Base-by-base conservation (phyloP, 2,888 invertebrate species). In the Megaustenia siamemsis region DNA sequence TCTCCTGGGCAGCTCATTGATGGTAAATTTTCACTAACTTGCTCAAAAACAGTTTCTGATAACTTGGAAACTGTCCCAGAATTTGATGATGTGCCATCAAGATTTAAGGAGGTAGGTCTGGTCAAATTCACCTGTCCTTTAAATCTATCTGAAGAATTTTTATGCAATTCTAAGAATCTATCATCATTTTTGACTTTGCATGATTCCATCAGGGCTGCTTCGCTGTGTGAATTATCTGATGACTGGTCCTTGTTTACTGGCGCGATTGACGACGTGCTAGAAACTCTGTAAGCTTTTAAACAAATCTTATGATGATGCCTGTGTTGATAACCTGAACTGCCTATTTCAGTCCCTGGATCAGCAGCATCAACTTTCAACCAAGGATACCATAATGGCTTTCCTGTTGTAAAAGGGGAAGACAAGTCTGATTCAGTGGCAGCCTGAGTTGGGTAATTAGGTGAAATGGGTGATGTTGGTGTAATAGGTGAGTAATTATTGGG, bases 401-500 rank as follows among this genome's bases (percentile, higher is more conserved):
- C 60, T 40, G 15, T 68, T 60, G 53, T 81, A 0, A 43, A 24
- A 38, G 76, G 69, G n/a, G 81, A 77, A 49, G 81, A 68, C 5
- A 80, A 4, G n/a, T 45, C 53, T 35, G 79, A 75, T 38, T 60
- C 40, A 18, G 40, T 73, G 28, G 24, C 28, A 28, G 35, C 43
- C 32, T 38, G 85, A 18, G 56, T 45, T 40, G 78, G 45, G 38
- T 56, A 68, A 49, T 63, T 32, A 18, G 85, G 85, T 15, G 85
- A 85, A 10, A 82, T 12, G 6, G 85, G 85, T 12, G 85, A 85
- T 18, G 85, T 81, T 24, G 85, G 85, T 32, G 85, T 85, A 49
- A 85, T 81, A 6, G 85, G 85, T 28, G 85, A 85, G 56, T 85
- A 85, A 32, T 75, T 80, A 38, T 75, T 85, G 4, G 60, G 80